These are phyloP conservation scores for Dicycla oo DNA, from an alignment of 2,888 invertebrate genomes.

Conservation along the genomic window DNA sequence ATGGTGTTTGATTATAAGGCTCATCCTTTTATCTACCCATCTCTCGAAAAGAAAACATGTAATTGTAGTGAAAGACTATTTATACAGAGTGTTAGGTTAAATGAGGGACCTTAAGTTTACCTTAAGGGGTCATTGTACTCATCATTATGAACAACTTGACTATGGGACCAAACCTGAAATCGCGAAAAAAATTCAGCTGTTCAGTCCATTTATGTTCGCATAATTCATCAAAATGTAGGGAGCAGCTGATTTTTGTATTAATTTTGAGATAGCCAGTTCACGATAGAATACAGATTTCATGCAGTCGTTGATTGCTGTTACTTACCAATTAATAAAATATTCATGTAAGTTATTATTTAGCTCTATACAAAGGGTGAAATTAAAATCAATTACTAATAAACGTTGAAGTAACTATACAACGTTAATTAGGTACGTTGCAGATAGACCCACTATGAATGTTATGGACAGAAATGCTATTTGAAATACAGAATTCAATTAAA, in stretches of 20 bases:
- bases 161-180: too few relatives aligned
- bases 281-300: not conserved
- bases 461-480: not conserved
- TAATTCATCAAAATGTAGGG: too few relatives aligned
- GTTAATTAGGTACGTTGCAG: not conserved
- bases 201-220: too few relatives aligned
- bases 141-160: too few relatives aligned
- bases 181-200: too few relatives aligned
- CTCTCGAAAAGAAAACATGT: constrained; percentile 1
- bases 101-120: too few relatives aligned
- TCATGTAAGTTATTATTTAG: not conserved
- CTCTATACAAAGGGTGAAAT: not conserved
- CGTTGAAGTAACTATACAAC: not conserved
- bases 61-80: constrained; percentile 15
- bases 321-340: not conserved
- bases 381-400: not conserved
- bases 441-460: not conserved
- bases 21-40: constrained; percentile 1
- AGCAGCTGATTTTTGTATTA: too few relatives aligned
- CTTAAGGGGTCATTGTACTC: too few relatives aligned
- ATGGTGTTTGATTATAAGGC: constrained; percentile 20
- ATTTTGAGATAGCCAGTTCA: not conserved
- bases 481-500: constrained; percentile 8
- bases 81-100: too few relatives aligned
- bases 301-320: not conserved